phyloP scores from a whole-genome alignment of 2,888 invertebrate genomes.

The Coecobrya sp. region DNA sequence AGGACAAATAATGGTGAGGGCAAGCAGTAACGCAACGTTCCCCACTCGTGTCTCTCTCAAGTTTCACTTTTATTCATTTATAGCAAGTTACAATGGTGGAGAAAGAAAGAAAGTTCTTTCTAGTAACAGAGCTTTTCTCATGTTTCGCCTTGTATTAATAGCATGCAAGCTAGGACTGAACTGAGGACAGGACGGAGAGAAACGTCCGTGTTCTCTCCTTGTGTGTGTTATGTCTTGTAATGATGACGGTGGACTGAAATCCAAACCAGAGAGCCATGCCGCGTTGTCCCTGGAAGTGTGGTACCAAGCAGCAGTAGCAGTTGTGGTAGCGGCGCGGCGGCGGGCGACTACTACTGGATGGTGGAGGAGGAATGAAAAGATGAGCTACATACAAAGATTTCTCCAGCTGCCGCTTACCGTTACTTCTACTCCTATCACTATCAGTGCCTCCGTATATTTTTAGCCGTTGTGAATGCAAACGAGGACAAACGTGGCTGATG shows the following conservation, averaged over 20 bases:
- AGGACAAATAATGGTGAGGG: conserved; percentile 26
- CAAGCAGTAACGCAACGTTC: conserved; percentile 36
- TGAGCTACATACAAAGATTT: conserved; percentile 54
- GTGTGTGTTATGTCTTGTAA: conserved; percentile 5
- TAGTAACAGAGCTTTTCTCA: conserved; percentile 9
- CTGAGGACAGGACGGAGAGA: conserved; percentile 36
- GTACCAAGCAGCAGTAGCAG: background rate
- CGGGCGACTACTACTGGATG: background rate
- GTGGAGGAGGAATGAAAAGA: conserved; percentile 26
- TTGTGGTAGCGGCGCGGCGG: conserved; percentile 10
- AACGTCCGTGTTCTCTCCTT: background rate
- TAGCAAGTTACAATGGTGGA: conserved; percentile 1
- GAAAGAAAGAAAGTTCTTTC: background rate
- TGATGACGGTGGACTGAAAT: conserved; percentile 59
- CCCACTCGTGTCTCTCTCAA: background rate
- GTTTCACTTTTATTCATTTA: background rate
- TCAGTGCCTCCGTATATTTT: background rate
- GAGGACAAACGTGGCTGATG: conserved; percentile 40
- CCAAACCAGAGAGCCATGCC: conserved; percentile 43
- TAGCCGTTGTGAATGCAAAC: background rate
- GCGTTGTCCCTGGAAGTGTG: conserved; percentile 13
- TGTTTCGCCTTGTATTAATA: conserved; percentile 57
- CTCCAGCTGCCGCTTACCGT: conserved; percentile 45
- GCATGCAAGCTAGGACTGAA: conserved; percentile 61
- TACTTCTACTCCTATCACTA: background rate